Evolutionary conservation across 2,888 invertebrate species (phyloP), one percentile per base, ranked within the genome.

Genomic region (Folsomia candida): DNA sequence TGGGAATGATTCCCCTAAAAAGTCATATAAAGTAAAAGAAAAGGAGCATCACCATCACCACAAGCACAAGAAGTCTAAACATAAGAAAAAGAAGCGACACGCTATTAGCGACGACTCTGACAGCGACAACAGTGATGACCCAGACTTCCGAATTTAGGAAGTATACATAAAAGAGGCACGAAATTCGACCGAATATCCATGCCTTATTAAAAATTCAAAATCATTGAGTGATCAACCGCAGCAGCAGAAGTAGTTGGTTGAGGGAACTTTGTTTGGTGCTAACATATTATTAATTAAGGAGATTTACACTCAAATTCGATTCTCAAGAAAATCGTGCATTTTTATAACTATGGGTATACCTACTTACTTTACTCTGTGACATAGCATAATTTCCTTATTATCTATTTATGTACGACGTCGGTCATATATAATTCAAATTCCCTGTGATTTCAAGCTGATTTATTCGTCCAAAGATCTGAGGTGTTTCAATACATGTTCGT

Each of bases 31-130:
- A 70, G 71, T 75, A 6, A 75, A 75, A 47, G 75, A 75, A 27
- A 75, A 75, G 51, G 77, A 77, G 51, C 74, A 71, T 27, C 75
- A 76, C 59, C 77, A 78, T 54, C 77, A 76, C 29, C 80, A 77
- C 68, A 79, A 79, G 75, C 81, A 75, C 75, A 81, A 75, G 73
- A 80, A 79, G 67, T 78, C 76, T 51, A 80, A 79, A 77, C 81
- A 85, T 81, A 88, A 87, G 82, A 85, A 86, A 75, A 85, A 86
- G 83, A 85, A 85, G 81, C 85, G 86, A 78, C 86, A 84, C 68
- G 84, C 87, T 11, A 87, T 86, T 74, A 87, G 87, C 74, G 89
- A 89, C 75, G 87, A 87, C 83, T 89, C 87, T 79, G 88, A 81
- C 29, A 81, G 81, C 65, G 81, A 81, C 51, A 80, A 81, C 69